Conservation (phyloP, 2,888 invertebrate genomes). For the Coleophora flavipennella region DNA sequence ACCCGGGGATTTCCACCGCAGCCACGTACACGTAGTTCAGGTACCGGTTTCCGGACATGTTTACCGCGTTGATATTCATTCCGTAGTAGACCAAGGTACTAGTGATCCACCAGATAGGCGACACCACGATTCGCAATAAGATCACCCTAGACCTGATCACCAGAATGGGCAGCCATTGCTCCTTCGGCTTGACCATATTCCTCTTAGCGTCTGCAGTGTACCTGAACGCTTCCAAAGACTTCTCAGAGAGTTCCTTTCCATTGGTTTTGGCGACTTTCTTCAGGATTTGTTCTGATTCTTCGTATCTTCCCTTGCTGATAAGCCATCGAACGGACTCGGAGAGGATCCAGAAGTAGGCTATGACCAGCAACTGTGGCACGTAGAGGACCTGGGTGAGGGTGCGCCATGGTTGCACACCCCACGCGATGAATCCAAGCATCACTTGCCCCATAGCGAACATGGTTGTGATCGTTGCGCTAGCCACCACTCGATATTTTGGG, state of each 20-base stretch:
- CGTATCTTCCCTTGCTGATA: constrained; percentile 77
- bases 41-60: constrained; percentile 77
- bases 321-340: constrained; percentile 87
- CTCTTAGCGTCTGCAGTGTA: constrained; percentile 47
- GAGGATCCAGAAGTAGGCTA: constrained; percentile 79
- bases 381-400: constrained; percentile 78
- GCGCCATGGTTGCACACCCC: constrained; percentile 80
- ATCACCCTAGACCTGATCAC: constrained; percentile 43
- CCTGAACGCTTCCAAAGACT: constrained; percentile 57
- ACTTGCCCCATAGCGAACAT: constrained; percentile 84
- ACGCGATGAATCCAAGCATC: constrained; percentile 79
- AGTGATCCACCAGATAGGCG: constrained; percentile 78
- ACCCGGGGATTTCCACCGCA: constrained; percentile 81
- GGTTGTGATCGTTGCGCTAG: constrained; percentile 80
- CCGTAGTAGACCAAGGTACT: constrained; percentile 82
- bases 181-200: constrained; percentile 34
- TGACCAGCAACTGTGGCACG: constrained; percentile 78
- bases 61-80: constrained; percentile 77
- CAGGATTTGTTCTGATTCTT: constrained; percentile 76
- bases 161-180: constrained; percentile 41
- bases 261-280: constrained; percentile 76
- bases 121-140: constrained; percentile 40
- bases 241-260: constrained; percentile 67
- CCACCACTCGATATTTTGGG: constrained; percentile 79
- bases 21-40: constrained; percentile 78